These are phyloP conservation scores for Drosophila tsacasi DNA, from an alignment of 1,140 invertebrate species.

Conservation along the genomic window DNA sequence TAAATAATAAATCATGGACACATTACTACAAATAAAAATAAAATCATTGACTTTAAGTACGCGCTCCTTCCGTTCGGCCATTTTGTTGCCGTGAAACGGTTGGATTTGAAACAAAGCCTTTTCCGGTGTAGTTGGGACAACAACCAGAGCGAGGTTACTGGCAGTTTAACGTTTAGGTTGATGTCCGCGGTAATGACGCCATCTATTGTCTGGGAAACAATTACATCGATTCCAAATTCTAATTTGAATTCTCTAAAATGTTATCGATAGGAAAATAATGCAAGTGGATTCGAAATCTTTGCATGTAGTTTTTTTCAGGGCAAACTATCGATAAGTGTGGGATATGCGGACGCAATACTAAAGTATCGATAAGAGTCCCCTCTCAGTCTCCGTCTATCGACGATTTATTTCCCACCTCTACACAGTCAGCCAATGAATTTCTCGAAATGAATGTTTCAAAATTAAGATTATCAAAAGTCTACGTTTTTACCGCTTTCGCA, in stretches of 20 bases:
- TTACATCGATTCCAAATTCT: too few relatives aligned
- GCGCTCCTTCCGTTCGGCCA: background rate
- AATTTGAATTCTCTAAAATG: too few relatives aligned
- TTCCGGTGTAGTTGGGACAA: background rate
- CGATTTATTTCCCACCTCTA: background rate
- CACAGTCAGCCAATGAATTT: constrained; percentile 1
- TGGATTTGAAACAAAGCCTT: background rate
- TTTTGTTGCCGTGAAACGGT: constrained; percentile 28
- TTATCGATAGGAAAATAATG: too few relatives aligned
- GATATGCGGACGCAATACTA: too few relatives aligned
- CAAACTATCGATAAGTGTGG: too few relatives aligned
- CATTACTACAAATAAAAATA: background rate
- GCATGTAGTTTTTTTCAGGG: too few relatives aligned
- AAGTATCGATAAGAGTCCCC: too few relatives aligned
- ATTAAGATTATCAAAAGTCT: constrained; percentile 7
- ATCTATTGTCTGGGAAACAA: background rate
- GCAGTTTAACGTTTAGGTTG: background rate
- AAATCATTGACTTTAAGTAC: background rate
- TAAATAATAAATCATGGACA: background rate
- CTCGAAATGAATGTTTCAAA: constrained; percentile 26
- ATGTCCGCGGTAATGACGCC: background rate
- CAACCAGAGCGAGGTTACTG: background rate
- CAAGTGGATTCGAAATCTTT: too few relatives aligned
- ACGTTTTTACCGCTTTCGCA: background rate
- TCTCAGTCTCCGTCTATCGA: too few relatives aligned